Evolutionary conservation across 2,888 invertebrate species (phyloP).

Genomic region (Limnephilus rhombicus): DNA sequence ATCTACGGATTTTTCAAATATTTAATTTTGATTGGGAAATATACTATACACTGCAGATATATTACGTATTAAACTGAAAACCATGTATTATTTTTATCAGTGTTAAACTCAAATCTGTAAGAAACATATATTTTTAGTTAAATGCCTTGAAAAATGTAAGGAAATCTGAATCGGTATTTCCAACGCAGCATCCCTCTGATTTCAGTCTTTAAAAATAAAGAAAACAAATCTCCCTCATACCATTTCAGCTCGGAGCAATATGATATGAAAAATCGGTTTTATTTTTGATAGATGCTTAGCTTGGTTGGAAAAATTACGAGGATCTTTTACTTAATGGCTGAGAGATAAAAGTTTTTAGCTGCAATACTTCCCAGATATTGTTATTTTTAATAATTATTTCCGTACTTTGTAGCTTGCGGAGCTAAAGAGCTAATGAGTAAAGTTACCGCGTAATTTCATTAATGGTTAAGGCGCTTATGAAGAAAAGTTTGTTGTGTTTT

Average conservation of each 20-base stretch:
- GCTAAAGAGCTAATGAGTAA: slow-evolving; percentile 56
- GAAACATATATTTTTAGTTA: background rate
- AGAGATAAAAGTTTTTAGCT: background rate
- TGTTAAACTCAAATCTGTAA: no score
- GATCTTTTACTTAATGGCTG: background rate
- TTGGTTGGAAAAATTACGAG: background rate
- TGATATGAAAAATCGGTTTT: background rate
- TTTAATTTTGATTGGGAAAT: no score
- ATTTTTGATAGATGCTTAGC: background rate
- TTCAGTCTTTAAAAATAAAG: background rate
- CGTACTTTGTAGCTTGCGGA: slow-evolving; percentile 21
- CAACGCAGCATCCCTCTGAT: background rate
- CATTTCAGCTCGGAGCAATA: background rate
- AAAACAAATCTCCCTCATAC: background rate
- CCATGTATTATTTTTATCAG: no score
- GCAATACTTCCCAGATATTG: slow-evolving; percentile 14
- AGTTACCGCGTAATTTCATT: slow-evolving; percentile 62
- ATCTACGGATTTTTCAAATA: no score
- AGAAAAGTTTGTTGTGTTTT: slow-evolving; percentile 15
- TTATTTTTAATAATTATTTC: slow-evolving; percentile 8
- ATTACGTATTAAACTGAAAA: no score
- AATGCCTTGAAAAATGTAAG: background rate
- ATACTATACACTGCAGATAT: no score
- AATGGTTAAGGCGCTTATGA: slow-evolving; percentile 54
- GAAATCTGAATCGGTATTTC: background rate